Base-by-base conservation (phyloP, 2,888 invertebrate genomes). In the Phyllotreta striolata region DNA sequence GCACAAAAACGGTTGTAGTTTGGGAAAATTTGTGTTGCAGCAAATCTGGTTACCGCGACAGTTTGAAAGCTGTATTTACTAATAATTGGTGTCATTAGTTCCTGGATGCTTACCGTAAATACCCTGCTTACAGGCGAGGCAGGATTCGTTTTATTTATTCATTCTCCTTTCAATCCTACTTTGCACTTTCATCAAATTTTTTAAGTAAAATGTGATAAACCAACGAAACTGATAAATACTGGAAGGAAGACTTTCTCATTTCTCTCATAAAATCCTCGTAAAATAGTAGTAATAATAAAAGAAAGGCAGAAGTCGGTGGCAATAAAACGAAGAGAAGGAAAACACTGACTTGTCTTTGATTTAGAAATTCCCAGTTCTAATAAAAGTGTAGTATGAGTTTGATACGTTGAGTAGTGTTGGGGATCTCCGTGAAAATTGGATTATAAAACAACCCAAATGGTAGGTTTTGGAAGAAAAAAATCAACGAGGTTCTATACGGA, bases 1-100 rank as follows among this genome's bases (percentile, higher is more conserved):
- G 9, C 13, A 59, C 51, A 59, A 59, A 59, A 49, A 51, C 59
- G 9, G 13, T 14, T 34, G 12, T 49, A 38, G 37, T 34, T 43
- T 34, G 41, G 34, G 9, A 43, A 24, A 34, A 47, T 38, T 41
- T 6, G 51, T 51, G 6, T 34, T 35, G 51, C 37, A 10, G 47
- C 12, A 51, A 51, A 51, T 51, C 51, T 35, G 9, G 8, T 24
- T 24, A 24, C 12, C 9, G 47, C 12, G 9, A 47, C 24, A 47
- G 37, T 51, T 51, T 4, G 51, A 10, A 35, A 24, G 24, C 24
- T 24, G 24, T 24, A 35, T 41, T 41, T 41, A 10, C 51, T 51
- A 38, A 24, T 47, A 47, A 47, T 47, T 9, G 9, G 9, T 3
- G n/a, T 41, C 10, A 41, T 41, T 41, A 41, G 41, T 41, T 41